Conservation (phyloP, 2,113 vertebrate species). For the Gila orcuttii region DNA sequence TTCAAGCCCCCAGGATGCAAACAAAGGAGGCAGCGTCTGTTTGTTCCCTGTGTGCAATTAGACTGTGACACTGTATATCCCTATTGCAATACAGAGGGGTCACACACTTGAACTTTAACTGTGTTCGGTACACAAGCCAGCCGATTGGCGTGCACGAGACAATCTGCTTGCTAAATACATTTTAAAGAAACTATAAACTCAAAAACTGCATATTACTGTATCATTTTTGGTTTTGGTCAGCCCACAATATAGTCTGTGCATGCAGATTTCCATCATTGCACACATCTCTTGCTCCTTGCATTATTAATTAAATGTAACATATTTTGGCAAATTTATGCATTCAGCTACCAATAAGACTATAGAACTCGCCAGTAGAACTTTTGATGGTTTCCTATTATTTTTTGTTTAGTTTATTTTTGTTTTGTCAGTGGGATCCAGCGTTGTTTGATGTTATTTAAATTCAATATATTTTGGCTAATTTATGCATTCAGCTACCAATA, state of each 20-base stretch:
- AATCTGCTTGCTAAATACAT: slow-evolving; percentile 17
- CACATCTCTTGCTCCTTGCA: not conserved
- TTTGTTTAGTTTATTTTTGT: not conserved
- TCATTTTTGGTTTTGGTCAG: not conserved
- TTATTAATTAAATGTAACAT: not conserved
- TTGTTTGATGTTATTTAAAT: not conserved
- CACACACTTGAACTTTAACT: slow-evolving; percentile 46
- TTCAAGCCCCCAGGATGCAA: slow-evolving; percentile 58
- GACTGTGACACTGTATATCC: slow-evolving; percentile 47
- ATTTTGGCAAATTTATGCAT: not conserved
- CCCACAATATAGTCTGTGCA: not conserved
- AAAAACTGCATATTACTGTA: not conserved
- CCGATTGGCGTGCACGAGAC: not conserved
- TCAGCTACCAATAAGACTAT: not conserved
- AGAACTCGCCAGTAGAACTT: not conserved
- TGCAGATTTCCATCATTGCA: not conserved
- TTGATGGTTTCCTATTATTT: not conserved
- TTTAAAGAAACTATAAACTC: not conserved
- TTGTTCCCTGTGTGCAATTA: slow-evolving; percentile 58
- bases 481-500: not conserved
- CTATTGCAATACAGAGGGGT: slow-evolving; percentile 31
- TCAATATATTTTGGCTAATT: not conserved
- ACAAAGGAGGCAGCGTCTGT: slow-evolving; percentile 54
- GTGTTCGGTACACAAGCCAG: slow-evolving; percentile 31
- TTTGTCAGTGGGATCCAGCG: not conserved